Evolutionary conservation across 2,888 invertebrate species (phyloP).

Genomic region (Gibbula magus): DNA sequence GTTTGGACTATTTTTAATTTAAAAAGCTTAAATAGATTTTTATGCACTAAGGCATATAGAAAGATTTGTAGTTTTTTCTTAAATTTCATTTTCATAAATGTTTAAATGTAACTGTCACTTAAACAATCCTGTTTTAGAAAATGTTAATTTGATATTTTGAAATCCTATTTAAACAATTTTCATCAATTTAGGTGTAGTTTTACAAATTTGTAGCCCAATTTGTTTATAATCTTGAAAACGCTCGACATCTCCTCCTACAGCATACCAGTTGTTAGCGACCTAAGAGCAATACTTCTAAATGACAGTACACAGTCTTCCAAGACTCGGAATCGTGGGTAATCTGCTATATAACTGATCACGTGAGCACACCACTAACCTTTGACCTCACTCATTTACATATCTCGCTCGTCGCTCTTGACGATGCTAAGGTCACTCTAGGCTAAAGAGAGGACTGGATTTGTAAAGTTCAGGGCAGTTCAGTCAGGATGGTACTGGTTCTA

Average conservation of each 20-base stretch:
- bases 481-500: neutral
- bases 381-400: constrained; percentile 19
- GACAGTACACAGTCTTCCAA: constrained; percentile 17
- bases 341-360: constrained; percentile 13
- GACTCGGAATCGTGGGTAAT: neutral
- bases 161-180: no score
- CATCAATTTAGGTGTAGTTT: no score
- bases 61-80: no score
- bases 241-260: constrained; percentile 7
- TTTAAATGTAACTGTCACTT: no score
- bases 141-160: no score
- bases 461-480: neutral
- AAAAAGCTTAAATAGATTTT: no score
- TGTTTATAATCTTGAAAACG: neutral
- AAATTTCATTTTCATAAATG: no score
- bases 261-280: constrained; percentile 21
- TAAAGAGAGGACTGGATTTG: constrained; percentile 6
- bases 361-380: constrained; percentile 21
- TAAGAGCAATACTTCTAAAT: constrained; percentile 7
- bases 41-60: no score
- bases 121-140: no score
- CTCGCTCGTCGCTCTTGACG: constrained; percentile 10
- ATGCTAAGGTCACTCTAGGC: neutral
- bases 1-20: no score
- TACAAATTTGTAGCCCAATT: no score